Conservation (phyloP, 2,113 vertebrate genomes). For the Antennarius striatus region DNA sequence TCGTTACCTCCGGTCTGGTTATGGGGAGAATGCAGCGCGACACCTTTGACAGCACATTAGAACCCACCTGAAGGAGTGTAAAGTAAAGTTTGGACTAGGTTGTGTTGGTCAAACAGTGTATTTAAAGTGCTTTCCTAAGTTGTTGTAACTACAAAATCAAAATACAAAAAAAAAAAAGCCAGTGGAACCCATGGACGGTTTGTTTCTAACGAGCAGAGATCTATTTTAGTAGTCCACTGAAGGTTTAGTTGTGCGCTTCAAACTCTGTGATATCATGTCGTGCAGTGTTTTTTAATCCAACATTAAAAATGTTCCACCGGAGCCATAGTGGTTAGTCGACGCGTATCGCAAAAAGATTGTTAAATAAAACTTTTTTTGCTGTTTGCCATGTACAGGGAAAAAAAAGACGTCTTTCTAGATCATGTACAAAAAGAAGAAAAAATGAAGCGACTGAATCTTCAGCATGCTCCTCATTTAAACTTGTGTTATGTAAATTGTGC, state of each 20-base stretch:
- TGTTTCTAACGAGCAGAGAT: constrained; percentile 98
- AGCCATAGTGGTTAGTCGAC: constrained; percentile 95
- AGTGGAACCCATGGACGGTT: constrained; percentile 84
- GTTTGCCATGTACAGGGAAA: constrained; percentile 94
- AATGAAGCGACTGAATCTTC: constrained; percentile 93
- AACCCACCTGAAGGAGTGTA: constrained; percentile 88
- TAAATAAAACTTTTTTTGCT: constrained; percentile 91
- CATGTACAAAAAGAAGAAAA: constrained; percentile 87
- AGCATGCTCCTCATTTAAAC: constrained; percentile 98
- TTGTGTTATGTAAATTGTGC: constrained; percentile 99
- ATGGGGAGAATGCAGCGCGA: constrained; percentile 89
- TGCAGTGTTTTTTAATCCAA: constrained; percentile 88
- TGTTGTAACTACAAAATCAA: constrained; percentile 83
- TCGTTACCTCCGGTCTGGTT: constrained; percentile 76
- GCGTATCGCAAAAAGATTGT: constrained; percentile 98
- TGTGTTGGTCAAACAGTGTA: constrained; percentile 93
- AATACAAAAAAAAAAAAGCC: constrained; percentile 76
- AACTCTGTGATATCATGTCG: constrained; percentile 97
- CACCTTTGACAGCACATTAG: neutral
- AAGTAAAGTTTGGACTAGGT: constrained; percentile 88
- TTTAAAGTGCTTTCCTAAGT: constrained; percentile 92
- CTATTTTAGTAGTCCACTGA: constrained; percentile 99
- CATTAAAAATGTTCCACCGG: constrained; percentile 88
- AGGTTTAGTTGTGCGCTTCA: constrained; percentile 99
- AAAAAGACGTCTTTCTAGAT: constrained; percentile 92